These are phyloP conservation scores for Festucalex cinctus DNA, from an alignment of 2,113 vertebrate genomes.

Conservation along the genomic window DNA sequence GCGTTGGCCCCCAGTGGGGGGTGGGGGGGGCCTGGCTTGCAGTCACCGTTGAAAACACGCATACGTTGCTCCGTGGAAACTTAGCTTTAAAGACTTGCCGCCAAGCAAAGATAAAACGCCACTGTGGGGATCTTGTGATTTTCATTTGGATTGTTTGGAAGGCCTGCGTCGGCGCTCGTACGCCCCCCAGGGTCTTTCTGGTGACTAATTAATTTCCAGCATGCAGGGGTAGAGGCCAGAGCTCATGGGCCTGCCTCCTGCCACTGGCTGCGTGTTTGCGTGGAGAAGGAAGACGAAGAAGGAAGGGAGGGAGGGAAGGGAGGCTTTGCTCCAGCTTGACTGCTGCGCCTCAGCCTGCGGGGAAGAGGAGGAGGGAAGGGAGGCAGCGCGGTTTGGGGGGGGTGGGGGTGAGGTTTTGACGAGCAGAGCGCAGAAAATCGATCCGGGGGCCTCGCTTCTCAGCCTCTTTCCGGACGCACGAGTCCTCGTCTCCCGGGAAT, in stretches of 20 bases:
- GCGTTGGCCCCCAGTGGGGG: conserved; percentile 7
- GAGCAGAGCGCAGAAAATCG: conserved; percentile 66
- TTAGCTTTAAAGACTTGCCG: conserved; percentile 14
- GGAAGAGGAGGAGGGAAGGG: conserved; percentile 9
- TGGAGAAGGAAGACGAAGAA: conserved; percentile 31
- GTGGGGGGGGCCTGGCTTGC: too few relatives aligned
- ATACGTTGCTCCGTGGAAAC: conserved; percentile 21
- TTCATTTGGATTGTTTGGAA: conserved; percentile 66
- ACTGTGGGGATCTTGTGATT: conserved; percentile 44
- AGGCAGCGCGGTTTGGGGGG: neutral
- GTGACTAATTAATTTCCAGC: conserved; percentile 72
- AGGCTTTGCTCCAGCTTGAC: conserved; percentile 44
- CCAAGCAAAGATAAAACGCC: neutral
- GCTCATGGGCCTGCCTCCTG: conserved; percentile 55
- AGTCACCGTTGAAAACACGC: neutral
- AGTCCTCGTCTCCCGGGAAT: conserved; percentile 69
- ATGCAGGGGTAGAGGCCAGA: conserved; percentile 57
- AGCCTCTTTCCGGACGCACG: conserved; percentile 66
- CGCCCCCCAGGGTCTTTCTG: conserved; percentile 60
- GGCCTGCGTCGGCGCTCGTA: conserved; percentile 47
- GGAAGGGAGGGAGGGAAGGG: conserved; percentile 40
- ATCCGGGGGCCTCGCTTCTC: conserved; percentile 66
- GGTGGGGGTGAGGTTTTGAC: conserved; percentile 8
- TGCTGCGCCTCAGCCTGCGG: conserved; percentile 41
- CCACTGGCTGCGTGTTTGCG: conserved; percentile 31